phyloP scores from a whole-genome alignment of 2,113 vertebrate genomes.

The Tupaia tana region DNA sequence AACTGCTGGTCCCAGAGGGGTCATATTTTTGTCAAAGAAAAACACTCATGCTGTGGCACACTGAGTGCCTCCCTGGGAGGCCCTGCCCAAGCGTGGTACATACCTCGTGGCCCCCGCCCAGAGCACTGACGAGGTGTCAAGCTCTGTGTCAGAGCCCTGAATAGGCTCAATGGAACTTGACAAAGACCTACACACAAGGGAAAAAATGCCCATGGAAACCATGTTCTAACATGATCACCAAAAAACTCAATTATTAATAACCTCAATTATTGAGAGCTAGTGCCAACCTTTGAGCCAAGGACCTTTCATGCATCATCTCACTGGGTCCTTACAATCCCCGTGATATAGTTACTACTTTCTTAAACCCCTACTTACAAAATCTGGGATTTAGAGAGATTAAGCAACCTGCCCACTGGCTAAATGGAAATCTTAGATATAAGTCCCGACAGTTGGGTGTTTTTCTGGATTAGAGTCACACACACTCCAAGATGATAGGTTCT shows the following conservation, averaged over 20 bases:
- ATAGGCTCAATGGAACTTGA: background rate
- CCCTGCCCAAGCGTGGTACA: background rate
- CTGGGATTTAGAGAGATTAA: background rate
- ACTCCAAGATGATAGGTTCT: background rate
- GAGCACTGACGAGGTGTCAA: background rate
- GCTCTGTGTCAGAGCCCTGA: background rate
- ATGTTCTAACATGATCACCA: background rate
- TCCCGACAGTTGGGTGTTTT: background rate
- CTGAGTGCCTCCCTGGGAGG: background rate
- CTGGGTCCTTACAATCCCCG: background rate
- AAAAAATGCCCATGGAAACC: background rate
- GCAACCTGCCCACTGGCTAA: background rate
- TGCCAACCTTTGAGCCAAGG: background rate
- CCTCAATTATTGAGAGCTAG: background rate
- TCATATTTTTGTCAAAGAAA: background rate
- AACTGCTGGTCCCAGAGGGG: too few species aligned
- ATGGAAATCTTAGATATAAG: constrained; percentile 19
- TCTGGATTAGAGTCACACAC: background rate
- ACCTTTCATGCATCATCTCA: background rate
- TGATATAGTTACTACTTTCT: background rate
- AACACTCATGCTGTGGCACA: background rate
- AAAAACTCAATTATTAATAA: background rate
- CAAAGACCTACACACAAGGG: background rate
- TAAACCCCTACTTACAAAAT: background rate
- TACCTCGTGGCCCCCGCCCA: background rate